Conservation (phyloP, 2,113 vertebrate species). For the Epinephelus fuscoguttatus region DNA sequence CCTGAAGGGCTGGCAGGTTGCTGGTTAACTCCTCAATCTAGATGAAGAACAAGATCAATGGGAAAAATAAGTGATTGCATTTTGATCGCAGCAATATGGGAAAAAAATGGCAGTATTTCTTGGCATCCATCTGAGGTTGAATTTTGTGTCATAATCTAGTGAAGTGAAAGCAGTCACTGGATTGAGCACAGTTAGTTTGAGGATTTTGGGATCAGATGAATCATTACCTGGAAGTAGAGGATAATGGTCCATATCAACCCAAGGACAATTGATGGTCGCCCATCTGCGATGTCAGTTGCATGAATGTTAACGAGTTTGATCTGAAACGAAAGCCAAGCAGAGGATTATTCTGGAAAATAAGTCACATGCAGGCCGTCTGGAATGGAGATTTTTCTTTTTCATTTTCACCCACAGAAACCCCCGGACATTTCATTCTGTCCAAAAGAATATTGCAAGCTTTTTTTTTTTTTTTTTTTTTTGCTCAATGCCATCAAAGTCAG, state of each 20-base stretch:
- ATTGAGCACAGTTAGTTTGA: constrained; percentile 8
- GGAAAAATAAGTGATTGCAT: not conserved
- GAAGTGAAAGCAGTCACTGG: too few relatives aligned
- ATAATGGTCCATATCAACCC: constrained; percentile 98
- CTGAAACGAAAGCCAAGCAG: constrained; percentile 78
- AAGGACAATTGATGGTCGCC: constrained; percentile 95
- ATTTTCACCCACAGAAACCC: constrained; percentile 3
- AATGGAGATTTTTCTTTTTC: not conserved
- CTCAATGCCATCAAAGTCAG: constrained; percentile 57
- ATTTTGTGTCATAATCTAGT: not conserved
- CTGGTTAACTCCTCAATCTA: constrained; percentile 98
- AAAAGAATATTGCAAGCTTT: constrained; percentile 18
- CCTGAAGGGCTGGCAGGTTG: constrained; percentile 92
- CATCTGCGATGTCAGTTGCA: constrained; percentile 96
- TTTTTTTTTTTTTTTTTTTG: not conserved
- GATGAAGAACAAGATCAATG: constrained; percentile 8
- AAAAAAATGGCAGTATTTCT: not conserved
- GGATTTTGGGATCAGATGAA: not conserved
- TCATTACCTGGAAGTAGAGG: constrained; percentile 96
- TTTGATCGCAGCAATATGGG: constrained; percentile 20
- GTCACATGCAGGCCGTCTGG: not conserved
- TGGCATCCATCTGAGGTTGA: not conserved
- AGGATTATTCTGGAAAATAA: constrained; percentile 11
- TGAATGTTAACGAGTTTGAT: constrained; percentile 99
- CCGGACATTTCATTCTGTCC: not conserved